Base-by-base conservation (phyloP, 64 coral and sea anemone genomes). In the Catalaphyllia jardinei region DNA sequence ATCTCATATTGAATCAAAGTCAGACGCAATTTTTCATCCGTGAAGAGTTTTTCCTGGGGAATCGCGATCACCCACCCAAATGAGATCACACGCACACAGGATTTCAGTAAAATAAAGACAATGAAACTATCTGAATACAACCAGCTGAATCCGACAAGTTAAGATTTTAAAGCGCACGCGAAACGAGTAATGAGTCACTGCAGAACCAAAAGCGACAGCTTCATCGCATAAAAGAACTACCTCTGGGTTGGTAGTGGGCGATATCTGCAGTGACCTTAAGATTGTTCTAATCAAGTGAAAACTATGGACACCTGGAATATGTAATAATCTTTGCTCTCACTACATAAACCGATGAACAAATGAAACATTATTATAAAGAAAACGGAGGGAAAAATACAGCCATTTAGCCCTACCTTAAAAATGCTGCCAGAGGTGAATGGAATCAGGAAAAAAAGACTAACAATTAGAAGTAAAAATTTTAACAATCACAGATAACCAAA, bases 81-180 rank as follows among this genome's bases (percentile, higher is more conserved):
- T 69, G 28, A 10, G 29, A 61, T 29, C 50, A 30, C 52, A 29
- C 11, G 15, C 54, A 60, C 28, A 60, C 62, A 33, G 20, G 52
- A 80, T 69, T 24, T 69, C 24, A 59, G 55, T 11, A 57, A 74
- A 57, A 79, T 29, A 1, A 52, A 71, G 20, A 13, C 31, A 11
- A 85, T 49, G 38, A 80, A 85, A 85, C 60, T 85, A 67, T 71
- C 69, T 85, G 4, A 50, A 85, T 71, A 50, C 31, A 69, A 71
- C 46, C 81, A 85, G 33, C 1, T 85, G 19, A 51, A n/a, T 29
- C 46, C 39, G 52, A 85, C 33, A 71, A 11, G 24, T 51, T 2
- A 77, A 22, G 10, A 57, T 57, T 57, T 1, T 14, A 57, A 12
- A 57, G 54, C 7, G 5, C 7, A 57, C 54, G 15, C 1, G 54